Base-by-base conservation (phyloP, 2,888 invertebrate species). In the Brachynemurus nebulosus region DNA sequence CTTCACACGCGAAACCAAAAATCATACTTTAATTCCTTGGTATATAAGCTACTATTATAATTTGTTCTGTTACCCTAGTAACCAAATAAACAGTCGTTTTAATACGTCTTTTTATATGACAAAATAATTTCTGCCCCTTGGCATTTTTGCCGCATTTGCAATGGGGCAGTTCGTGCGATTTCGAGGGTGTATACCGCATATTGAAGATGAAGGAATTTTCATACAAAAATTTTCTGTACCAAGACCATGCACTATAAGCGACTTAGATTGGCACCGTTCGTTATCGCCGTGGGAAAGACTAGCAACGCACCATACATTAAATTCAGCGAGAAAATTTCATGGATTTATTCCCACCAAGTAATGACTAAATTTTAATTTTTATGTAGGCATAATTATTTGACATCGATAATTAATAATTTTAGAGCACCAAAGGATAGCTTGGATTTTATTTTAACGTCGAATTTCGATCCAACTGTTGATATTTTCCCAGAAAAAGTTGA, bases 401-500 rank as follows among this genome's bases (percentile, higher is more conserved):
- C n/a, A n/a, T n/a, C n/a, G n/a, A n/a, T n/a, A n/a, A n/a, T 23
- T 7, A 23, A 40, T 7, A 23, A 45, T 50, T 49, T 45, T 23
- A 68, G 75, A 56, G 65, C 73, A 41, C 83, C 84, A 0, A 64
- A 68, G 17, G 84, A 86, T 57, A 72, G 76, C 37, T 64, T 86
- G 46, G 86, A 86, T 57, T 67, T 82, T 42, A 64, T 75, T 5
- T 61, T 86, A 40, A 64, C 72, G 4, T 68, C 83, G 0, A 71
- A 77, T 0, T 86, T 85, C 58, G 68, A 78, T 53, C 83, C 85
- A 48, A 71, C 72, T 11, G 62, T 62, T 1, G 82, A 82, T 53
- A 54, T 63, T 21, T 81, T 80, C 54, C 72, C 78, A 0, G 77
- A 78, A 45, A 72, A 67, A 48, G 69, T 70, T 9, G 80, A 84